phyloP scores from a whole-genome alignment of 1,140 invertebrate species.

The Hylaeus anthracinus region DNA sequence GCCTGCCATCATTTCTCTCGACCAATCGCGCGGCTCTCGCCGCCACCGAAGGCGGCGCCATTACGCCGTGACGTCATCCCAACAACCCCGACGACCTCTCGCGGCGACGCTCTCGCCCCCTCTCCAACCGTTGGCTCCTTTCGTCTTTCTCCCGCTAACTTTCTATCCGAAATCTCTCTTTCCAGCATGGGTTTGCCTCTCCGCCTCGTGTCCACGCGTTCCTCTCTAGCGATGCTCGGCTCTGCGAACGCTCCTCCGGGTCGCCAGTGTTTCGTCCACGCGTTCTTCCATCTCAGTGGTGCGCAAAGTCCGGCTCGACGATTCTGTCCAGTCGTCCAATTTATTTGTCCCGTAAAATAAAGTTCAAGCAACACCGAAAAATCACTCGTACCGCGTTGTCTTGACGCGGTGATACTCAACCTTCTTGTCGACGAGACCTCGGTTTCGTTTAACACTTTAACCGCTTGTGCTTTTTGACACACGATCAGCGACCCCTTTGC shows the following conservation, averaged over 20 bases:
- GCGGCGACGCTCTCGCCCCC: constrained; percentile 45
- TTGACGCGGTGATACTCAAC: too few species aligned
- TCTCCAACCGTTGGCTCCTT: constrained; percentile 6
- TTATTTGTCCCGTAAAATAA: too few species aligned
- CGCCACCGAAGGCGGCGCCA: constrained; percentile 56
- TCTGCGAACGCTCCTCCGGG: constrained; percentile 2
- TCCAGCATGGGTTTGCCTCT: background rate
- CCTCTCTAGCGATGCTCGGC: constrained; percentile 8
- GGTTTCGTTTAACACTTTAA: too few species aligned
- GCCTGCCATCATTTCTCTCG: constrained; percentile 78
- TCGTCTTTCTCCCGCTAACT: background rate
- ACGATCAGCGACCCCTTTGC: too few species aligned
- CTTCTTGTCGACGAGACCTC: too few species aligned
- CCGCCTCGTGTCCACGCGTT: constrained; percentile 24
- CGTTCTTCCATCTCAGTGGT: constrained; percentile 17
- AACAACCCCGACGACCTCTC: constrained; percentile 68
- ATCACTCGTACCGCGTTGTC: too few species aligned
- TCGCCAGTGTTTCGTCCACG: constrained; percentile 41
- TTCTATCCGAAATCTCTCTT: background rate
- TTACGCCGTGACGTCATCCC: constrained; percentile 68
- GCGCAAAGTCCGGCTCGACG: background rate
- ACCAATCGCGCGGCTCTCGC: constrained; percentile 69
- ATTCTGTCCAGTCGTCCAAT: too few species aligned
- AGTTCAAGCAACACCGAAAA: too few species aligned
- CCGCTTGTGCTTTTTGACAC: too few species aligned